phyloP scores from a whole-genome alignment of 2,888 invertebrate species.

The Ophion obscuratus region DNA sequence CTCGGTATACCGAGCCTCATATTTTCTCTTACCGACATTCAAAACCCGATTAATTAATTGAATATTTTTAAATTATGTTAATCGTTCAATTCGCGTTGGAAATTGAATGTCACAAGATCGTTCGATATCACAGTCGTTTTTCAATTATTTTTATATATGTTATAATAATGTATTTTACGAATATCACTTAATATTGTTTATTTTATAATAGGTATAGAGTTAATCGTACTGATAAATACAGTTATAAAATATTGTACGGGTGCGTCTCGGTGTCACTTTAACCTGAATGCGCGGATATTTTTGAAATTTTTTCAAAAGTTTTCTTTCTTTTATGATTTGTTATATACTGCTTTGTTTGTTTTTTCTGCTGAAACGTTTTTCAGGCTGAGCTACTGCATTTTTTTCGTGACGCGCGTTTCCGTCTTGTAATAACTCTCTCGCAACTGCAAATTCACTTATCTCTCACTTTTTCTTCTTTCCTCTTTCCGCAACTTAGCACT shows the following conservation, averaged over 20 bases:
- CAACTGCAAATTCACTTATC: slow-evolving; percentile 81
- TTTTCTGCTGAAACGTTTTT: slow-evolving; percentile 28
- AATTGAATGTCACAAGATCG: slow-evolving; percentile 84
- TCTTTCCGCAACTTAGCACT: slow-evolving; percentile 46
- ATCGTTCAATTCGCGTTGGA: slow-evolving; percentile 77
- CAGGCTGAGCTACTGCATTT: slow-evolving; percentile 36
- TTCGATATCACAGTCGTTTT: slow-evolving; percentile 84
- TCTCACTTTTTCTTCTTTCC: slow-evolving; percentile 51
- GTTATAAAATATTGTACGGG: slow-evolving; percentile 82
- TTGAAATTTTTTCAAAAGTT: slow-evolving; percentile 37
- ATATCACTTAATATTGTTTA: slow-evolving; percentile 81
- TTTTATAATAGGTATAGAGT: slow-evolving; percentile 79
- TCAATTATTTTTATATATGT: slow-evolving; percentile 38
- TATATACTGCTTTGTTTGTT: slow-evolving; percentile 15
- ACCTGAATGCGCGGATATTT: slow-evolving; percentile 67
- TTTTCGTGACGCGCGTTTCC: slow-evolving; percentile 65
- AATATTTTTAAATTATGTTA: slow-evolving; percentile 74
- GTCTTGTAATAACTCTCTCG: slow-evolving; percentile 74
- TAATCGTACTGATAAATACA: slow-evolving; percentile 81
- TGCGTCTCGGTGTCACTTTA: slow-evolving; percentile 75
- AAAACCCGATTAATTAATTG: slow-evolving; percentile 79
- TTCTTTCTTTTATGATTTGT: slow-evolving; percentile 22
- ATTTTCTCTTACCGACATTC: slow-evolving; percentile 76
- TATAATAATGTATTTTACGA: slow-evolving; percentile 66
- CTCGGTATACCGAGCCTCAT: slow-evolving; percentile 71